phyloP scores from a whole-genome alignment of 2,888 invertebrate species.

The Phengaris alcon region DNA sequence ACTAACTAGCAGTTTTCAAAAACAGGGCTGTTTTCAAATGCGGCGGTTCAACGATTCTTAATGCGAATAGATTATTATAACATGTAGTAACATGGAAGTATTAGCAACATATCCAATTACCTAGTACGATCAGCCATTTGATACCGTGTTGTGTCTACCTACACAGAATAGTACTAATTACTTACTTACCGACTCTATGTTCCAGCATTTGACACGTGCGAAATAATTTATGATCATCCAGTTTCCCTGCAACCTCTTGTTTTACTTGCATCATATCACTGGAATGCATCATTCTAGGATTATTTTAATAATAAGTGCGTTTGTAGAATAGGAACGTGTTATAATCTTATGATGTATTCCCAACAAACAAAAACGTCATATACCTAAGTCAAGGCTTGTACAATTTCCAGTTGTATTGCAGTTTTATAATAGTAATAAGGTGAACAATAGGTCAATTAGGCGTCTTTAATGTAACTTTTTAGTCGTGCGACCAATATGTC shows the following conservation, averaged over 20 bases:
- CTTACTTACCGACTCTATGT: not conserved
- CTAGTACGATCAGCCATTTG: not conserved
- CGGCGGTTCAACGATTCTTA: too few relatives aligned
- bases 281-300: slow-evolving; percentile 9
- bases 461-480: too few relatives aligned
- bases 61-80: too few relatives aligned
- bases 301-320: not conserved
- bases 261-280: slow-evolving; percentile 21
- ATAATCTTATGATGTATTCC: not conserved
- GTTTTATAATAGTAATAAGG: too few relatives aligned
- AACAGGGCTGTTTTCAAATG: too few relatives aligned
- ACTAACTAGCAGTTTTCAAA: too few relatives aligned
- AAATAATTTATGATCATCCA: slow-evolving; percentile 11
- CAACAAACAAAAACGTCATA: too few relatives aligned
- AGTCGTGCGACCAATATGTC: too few relatives aligned
- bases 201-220: not conserved
- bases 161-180: not conserved
- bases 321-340: not conserved
- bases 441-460: too few relatives aligned
- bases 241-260: slow-evolving; percentile 7
- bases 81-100: not conserved
- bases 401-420: too few relatives aligned
- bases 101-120: not conserved
- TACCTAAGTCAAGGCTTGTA: too few relatives aligned
- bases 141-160: not conserved